phyloP scores from a whole-genome alignment of 2,888 invertebrate species.

The Brenthis daphne region DNA sequence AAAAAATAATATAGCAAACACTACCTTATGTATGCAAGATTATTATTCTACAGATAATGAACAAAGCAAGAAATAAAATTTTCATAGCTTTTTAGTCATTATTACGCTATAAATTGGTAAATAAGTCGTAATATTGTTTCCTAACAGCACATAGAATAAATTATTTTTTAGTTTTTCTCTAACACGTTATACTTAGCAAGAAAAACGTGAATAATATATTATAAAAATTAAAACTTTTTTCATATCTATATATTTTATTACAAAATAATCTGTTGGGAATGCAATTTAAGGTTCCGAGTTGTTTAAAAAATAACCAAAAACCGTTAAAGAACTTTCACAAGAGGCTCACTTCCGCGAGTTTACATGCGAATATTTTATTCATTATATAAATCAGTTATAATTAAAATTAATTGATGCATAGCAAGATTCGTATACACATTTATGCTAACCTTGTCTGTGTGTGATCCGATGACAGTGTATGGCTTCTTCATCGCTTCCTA shows the following conservation, averaged over 20 bases:
- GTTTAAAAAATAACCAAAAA: conserved; percentile 11
- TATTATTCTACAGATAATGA: no score
- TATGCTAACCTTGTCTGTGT: conserved; percentile 17
- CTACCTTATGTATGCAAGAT: no score
- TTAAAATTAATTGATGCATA: not conserved
- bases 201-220: no score
- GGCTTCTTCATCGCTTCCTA: conserved; percentile 4
- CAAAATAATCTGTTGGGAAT: not conserved
- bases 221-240: not conserved
- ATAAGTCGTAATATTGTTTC: not conserved
- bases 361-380: conserved; percentile 3
- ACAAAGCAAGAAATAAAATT: not conserved
- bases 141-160: not conserved
- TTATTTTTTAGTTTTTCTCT: not conserved
- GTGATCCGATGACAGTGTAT: conserved; percentile 2
- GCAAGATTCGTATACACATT: no score
- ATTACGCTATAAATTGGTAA: not conserved
- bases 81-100: not conserved
- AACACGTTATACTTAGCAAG: not conserved
- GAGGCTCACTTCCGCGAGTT: conserved; percentile 10
- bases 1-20: no score
- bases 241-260: not conserved
- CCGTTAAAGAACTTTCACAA: conserved; percentile 15
- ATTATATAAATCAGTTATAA: not conserved
- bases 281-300: conserved; percentile 3